These are phyloP conservation scores for Hipparchia sbordonii DNA, from an alignment of 2,888 invertebrate genomes.

Conservation along the genomic window DNA sequence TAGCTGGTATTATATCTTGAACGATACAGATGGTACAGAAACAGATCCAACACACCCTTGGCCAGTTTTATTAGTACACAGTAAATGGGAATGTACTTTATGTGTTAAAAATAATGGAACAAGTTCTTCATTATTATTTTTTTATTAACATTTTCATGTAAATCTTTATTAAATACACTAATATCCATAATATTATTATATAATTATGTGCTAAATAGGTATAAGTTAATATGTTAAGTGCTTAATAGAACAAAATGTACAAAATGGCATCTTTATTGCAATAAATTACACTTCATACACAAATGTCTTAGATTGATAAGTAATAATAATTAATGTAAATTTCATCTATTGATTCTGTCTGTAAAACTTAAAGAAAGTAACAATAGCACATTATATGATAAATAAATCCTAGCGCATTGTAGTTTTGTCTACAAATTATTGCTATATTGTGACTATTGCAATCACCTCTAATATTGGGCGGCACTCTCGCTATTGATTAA, in stretches of 20 bases:
- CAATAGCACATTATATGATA: no score
- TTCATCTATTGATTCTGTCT: no score
- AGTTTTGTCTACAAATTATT: no score
- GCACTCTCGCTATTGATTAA: no score
- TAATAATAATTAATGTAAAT: neutral
- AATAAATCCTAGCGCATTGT: no score
- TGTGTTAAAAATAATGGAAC: constrained; percentile 21
- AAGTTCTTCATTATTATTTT: constrained; percentile 28
- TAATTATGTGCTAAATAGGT: neutral
- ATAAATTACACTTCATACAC: constrained; percentile 16
- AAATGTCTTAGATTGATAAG: neutral
- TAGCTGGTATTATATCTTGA: no score
- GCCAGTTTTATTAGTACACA: no score
- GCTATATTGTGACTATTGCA: no score
- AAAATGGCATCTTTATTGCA: constrained; percentile 34
- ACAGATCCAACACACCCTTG: no score
- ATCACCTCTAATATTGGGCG: no score
- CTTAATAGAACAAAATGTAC: constrained; percentile 36
- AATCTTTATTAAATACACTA: constrained; percentile 20
- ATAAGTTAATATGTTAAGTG: constrained; percentile 17
- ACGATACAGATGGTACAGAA: no score
- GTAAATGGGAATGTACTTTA: neutral
- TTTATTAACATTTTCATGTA: constrained; percentile 40
- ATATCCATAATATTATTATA: neutral
- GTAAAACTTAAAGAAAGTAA: no score